Conservation (phyloP, 2,888 invertebrate species). For the Sialis lutaria region DNA sequence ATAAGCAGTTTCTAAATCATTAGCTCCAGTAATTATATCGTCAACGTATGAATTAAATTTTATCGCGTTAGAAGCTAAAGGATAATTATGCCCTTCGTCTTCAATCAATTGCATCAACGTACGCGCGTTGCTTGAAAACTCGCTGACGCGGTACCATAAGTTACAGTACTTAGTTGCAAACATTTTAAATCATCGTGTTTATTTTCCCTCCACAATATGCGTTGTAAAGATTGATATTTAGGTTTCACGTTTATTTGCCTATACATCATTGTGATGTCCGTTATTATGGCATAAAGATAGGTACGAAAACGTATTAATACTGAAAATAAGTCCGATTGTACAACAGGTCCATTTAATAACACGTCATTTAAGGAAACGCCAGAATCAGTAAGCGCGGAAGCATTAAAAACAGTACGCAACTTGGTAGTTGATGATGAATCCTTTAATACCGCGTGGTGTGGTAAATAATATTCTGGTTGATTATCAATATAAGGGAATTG, state of each 20-base stretch:
- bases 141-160: conserved; percentile 12
- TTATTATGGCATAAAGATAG: background rate
- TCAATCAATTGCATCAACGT: conserved; percentile 9
- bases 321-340: conserved; percentile 5
- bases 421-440: conserved; percentile 4
- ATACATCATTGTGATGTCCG: conserved; percentile 4
- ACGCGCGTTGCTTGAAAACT: conserved; percentile 11
- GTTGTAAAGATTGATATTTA: conserved; percentile 1
- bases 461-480: background rate
- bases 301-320: conserved; percentile 1
- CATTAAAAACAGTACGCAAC: conserved; percentile 7
- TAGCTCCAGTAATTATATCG: background rate
- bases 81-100: too few species aligned
- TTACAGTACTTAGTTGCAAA: conserved; percentile 10
- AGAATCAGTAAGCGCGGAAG: conserved; percentile 1
- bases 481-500: background rate
- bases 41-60: background rate
- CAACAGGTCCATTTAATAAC: conserved; percentile 3
- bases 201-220: conserved; percentile 4
- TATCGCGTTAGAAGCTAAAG: background rate
- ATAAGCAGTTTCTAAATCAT: conserved; percentile 1
- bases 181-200: conserved; percentile 3
- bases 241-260: conserved; percentile 2
- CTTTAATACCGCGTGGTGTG: conserved; percentile 7
- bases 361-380: conserved; percentile 5